phyloP scores from a whole-genome alignment of 1,140 invertebrate species.

The Drosophila grimshawi region DNA sequence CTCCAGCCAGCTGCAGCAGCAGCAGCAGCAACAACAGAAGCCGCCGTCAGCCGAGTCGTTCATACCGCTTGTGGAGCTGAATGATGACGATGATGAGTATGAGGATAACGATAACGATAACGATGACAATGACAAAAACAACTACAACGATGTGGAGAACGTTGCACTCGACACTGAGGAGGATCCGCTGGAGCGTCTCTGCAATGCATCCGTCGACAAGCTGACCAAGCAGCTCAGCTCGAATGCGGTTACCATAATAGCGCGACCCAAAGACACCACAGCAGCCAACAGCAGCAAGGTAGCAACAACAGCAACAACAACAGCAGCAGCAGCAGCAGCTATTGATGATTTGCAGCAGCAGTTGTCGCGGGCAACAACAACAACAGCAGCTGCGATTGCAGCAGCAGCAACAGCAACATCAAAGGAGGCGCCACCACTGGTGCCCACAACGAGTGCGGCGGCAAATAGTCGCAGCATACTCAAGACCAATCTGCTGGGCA shows the following conservation, averaged over 20 bases:
- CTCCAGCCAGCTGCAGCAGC: background rate
- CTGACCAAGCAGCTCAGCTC: slow-evolving; percentile 78
- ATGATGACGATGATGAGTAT: slow-evolving; percentile 64
- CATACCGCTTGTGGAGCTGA: slow-evolving; percentile 68
- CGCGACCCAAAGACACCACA: slow-evolving; percentile 68
- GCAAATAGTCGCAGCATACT: slow-evolving; percentile 76
- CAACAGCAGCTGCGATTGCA: slow-evolving; percentile 2
- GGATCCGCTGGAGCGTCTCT: slow-evolving; percentile 21
- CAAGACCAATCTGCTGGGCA: slow-evolving; percentile 72
- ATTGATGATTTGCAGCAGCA: slow-evolving; percentile 8
- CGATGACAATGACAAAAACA: slow-evolving; percentile 5
- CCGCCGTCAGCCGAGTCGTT: slow-evolving; percentile 14
- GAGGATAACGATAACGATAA: slow-evolving; percentile 28
- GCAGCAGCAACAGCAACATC: background rate
- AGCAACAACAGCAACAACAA: background rate
- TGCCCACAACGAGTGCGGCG: slow-evolving; percentile 27
- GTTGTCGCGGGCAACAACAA: background rate
- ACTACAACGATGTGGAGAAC: background rate
- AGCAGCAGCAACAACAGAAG: background rate
- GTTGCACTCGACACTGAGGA: background rate
- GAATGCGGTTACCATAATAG: slow-evolving; percentile 79
- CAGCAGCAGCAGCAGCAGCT: background rate
- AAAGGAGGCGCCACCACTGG: slow-evolving; percentile 59
- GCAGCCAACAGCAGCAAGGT: background rate
- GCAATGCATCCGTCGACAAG: slow-evolving; percentile 70